phyloP scores from a whole-genome alignment of 2,797 vertebrate genomes.

The Coilia nasus region DNA sequence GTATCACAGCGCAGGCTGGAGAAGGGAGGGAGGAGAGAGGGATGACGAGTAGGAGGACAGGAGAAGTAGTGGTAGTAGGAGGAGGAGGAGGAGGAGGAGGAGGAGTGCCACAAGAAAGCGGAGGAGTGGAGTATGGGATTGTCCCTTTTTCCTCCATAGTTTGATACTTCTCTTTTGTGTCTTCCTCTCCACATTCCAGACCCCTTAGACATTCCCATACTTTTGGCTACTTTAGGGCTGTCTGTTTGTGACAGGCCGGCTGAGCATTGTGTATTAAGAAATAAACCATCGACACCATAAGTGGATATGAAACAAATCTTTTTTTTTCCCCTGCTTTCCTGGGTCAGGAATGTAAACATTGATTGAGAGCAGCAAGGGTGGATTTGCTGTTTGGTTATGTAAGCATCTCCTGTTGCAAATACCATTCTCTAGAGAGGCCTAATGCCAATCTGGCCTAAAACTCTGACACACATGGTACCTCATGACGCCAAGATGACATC shows the following conservation, averaged over 20 bases:
- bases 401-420: conserved; percentile 24
- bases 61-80: too few species aligned
- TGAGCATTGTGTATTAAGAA: background rate
- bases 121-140: background rate
- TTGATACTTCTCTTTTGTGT: background rate
- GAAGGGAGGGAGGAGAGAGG: conserved; percentile 50
- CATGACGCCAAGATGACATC: background rate
- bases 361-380: conserved; percentile 9
- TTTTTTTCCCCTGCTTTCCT: background rate
- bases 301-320: conserved; percentile 21
- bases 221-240: background rate
- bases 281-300: conserved; percentile 3
- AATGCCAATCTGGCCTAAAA: conserved; percentile 18
- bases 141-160: background rate
- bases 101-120: background rate
- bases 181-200: conserved; percentile 19
- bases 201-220: background rate
- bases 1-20: conserved; percentile 70
- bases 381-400: background rate
- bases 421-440: conserved; percentile 29
- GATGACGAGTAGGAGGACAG: conserved; percentile 37
- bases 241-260: background rate
- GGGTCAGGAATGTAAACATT: conserved; percentile 21
- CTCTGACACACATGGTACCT: background rate
- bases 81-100: too few species aligned